phyloP scores from a whole-genome alignment of 2,113 vertebrate species.

The Caranx ignobilis region DNA sequence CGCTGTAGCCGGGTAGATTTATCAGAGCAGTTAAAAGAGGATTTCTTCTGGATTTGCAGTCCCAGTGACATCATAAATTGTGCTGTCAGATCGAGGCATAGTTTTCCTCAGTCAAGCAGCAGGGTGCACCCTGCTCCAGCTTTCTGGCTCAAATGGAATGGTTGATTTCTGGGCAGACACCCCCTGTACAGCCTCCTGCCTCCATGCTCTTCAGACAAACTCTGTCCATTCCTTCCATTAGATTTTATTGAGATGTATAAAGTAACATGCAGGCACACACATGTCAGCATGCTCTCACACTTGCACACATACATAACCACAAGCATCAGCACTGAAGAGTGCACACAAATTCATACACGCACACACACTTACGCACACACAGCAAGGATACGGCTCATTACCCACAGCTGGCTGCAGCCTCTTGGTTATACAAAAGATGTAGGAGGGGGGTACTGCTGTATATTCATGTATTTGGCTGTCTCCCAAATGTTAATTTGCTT shows the following conservation, averaged over 20 bases:
- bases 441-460: constrained; percentile 85
- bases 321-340: constrained; percentile 48
- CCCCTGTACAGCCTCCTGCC: constrained; percentile 54
- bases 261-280: constrained; percentile 71
- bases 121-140: constrained; percentile 67
- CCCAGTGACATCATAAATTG: constrained; percentile 84
- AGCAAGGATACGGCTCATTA: constrained; percentile 81
- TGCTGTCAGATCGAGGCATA: constrained; percentile 74
- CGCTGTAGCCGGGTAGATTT: constrained; percentile 76
- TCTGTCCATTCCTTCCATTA: constrained; percentile 74
- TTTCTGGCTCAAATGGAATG: constrained; percentile 72
- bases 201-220: constrained; percentile 62
- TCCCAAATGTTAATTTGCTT: constrained; percentile 92
- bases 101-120: constrained; percentile 81
- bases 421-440: constrained; percentile 84
- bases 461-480: constrained; percentile 89
- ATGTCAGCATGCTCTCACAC: constrained; percentile 65
- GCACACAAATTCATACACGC: constrained; percentile 41
- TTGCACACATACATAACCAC: constrained; percentile 61
- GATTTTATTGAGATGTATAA: constrained; percentile 82
- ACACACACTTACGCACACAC: constrained; percentile 46
- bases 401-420: constrained; percentile 84
- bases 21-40: constrained; percentile 81
- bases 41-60: constrained; percentile 82
- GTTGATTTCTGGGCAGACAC: constrained; percentile 70